A percentile compares a stretch with the other conserved stretches of the same genome.
Evolutionary conservation across 2,888 invertebrate genomes (phyloP).

Genomic region (Scaptomyza parva): DNA sequence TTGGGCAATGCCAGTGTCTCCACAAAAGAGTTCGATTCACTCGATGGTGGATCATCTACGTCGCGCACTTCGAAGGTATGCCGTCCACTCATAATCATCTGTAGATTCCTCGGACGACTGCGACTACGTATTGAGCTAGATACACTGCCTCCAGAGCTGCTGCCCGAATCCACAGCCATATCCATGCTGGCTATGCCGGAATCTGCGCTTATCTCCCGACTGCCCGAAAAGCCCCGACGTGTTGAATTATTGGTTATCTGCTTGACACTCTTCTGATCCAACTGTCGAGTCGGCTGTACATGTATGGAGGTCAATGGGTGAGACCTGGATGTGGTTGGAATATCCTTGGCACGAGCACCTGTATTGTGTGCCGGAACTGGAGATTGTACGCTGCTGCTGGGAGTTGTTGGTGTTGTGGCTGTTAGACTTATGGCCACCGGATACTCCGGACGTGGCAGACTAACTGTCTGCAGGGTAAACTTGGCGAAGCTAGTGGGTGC

Average conservation of each 20-base stretch:
- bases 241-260: slow-evolving; percentile 90
- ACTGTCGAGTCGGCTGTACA: slow-evolving; percentile 84
- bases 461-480: slow-evolving; percentile 89
- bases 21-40: slow-evolving; percentile 82
- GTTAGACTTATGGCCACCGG: slow-evolving; percentile 85
- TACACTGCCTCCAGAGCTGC: slow-evolving; percentile 58
- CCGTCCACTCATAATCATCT: slow-evolving; percentile 90
- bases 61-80: slow-evolving; percentile 92
- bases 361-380: slow-evolving; percentile 62
- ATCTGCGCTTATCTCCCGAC: slow-evolving; percentile 85
- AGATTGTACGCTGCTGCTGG: slow-evolving; percentile 70
- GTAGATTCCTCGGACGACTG: slow-evolving; percentile 88
- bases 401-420: slow-evolving; percentile 78
- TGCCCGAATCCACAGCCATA: slow-evolving; percentile 78
- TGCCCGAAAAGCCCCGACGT: slow-evolving; percentile 85
- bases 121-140: slow-evolving; percentile 83
- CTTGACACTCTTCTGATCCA: slow-evolving; percentile 90
- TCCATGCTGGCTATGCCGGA: slow-evolving; percentile 85
- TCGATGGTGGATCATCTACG: slow-evolving; percentile 85
- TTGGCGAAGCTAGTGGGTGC: slow-evolving; percentile 86
- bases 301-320: slow-evolving; percentile 70
- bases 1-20: slow-evolving; percentile 84
- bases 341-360: slow-evolving; percentile 71
- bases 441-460: slow-evolving; percentile 91
- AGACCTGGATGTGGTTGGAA: slow-evolving; percentile 39